These are phyloP conservation scores for Poecilia wingei DNA, from an alignment of 2,797 vertebrate species.

Conservation along the genomic window DNA sequence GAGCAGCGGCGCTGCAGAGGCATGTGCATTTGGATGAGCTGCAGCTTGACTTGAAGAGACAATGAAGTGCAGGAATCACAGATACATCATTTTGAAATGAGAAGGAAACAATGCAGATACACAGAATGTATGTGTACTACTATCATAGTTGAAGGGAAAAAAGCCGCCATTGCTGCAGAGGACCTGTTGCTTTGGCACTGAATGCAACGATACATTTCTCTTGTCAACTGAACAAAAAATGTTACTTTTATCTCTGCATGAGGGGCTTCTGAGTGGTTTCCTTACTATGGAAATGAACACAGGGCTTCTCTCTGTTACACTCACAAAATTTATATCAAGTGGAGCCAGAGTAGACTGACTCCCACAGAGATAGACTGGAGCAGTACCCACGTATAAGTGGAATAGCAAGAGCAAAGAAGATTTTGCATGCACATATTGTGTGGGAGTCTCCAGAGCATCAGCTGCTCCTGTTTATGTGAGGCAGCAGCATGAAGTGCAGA, in stretches of 20 bases:
- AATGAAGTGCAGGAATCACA: neutral
- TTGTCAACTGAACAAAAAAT: neutral
- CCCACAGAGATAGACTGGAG: neutral
- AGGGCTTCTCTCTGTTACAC: neutral
- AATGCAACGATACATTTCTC: neutral
- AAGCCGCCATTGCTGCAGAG: neutral
- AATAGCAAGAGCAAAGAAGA: neutral
- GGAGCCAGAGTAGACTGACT: neutral
- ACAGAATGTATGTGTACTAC: neutral
- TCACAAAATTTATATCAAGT: neutral
- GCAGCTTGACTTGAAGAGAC: constrained; percentile 6
- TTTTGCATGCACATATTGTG: neutral
- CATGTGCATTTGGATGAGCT: neutral
- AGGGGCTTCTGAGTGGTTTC: neutral
- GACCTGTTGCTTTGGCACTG: neutral
- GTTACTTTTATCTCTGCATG: neutral
- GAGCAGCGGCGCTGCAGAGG: constrained; percentile 40
- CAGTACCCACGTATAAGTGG: neutral
- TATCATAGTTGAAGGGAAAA: neutral
- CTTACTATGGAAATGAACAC: neutral
- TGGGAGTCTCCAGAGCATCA: neutral
- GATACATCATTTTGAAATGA: neutral
- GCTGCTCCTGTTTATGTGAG: neutral
- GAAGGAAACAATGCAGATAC: neutral
- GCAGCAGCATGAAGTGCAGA: neutral